These are phyloP conservation scores for Burhinus oedicnemus DNA, from an alignment of 2,113 vertebrate genomes.

Conservation along the genomic window DNA sequence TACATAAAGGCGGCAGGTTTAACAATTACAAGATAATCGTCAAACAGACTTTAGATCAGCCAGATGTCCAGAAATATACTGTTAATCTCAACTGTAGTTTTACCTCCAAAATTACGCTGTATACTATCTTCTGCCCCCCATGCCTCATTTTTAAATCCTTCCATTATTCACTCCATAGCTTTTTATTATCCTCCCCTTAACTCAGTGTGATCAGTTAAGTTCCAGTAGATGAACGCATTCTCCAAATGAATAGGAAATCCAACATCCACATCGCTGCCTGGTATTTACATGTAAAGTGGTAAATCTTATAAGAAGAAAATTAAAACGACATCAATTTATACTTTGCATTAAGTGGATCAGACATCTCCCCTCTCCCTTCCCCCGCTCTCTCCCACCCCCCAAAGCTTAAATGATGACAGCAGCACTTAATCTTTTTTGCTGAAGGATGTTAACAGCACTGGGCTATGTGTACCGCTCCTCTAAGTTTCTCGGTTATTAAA, in stretches of 20 bases:
- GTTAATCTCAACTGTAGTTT: constrained; percentile 31
- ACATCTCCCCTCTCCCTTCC: constrained; percentile 26
- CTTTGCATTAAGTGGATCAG: constrained; percentile 59
- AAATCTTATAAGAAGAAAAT: constrained; percentile 66
- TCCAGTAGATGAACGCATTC: constrained; percentile 49
- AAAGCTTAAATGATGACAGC: constrained; percentile 34
- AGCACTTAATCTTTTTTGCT: constrained; percentile 45
- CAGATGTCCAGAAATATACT: constrained; percentile 43
- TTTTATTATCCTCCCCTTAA: constrained; percentile 62
- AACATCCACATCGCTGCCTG: not conserved
- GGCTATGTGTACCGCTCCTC: not conserved
- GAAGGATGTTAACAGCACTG: constrained; percentile 22
- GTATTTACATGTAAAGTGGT: constrained; percentile 63
- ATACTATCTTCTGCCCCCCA: constrained; percentile 22
- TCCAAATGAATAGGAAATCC: constrained; percentile 37
- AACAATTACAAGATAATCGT: constrained; percentile 24
- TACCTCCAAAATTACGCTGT: not conserved
- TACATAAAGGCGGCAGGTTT: not conserved
- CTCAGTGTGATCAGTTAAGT: constrained; percentile 54
- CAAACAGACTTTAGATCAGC: constrained; percentile 30
- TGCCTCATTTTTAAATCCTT: constrained; percentile 52
- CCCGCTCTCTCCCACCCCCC: fast-evolving
- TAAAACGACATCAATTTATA: constrained; percentile 57
- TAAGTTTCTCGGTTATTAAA: constrained; percentile 50
- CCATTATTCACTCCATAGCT: constrained; percentile 58